Conservation (phyloP, 2,113 vertebrate genomes). For the Orcinus orca region DNA sequence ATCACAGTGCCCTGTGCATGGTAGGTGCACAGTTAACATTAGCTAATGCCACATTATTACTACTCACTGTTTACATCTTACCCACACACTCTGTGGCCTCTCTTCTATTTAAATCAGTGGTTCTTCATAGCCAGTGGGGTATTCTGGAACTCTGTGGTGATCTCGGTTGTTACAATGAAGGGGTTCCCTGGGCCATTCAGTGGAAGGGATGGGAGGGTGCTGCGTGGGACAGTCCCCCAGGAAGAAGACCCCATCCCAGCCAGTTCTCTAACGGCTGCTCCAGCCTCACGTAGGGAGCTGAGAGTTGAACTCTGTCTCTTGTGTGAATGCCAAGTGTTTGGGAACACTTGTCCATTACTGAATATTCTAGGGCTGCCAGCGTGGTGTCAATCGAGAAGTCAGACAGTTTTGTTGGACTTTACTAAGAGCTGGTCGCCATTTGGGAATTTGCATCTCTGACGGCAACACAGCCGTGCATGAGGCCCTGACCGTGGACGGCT, state of each 20-base stretch:
- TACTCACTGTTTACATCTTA: neutral
- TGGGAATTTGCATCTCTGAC: neutral
- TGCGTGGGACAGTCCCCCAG: neutral
- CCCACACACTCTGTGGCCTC: no score
- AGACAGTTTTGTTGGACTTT: neutral
- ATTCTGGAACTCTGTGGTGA: neutral
- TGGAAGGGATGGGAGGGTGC: neutral
- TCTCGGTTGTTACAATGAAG: neutral
- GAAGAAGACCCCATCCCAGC: neutral
- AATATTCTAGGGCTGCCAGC: neutral
- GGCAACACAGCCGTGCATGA: rapidly evolving
- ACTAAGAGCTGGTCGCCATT: rapidly evolving
- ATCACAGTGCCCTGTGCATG: neutral
- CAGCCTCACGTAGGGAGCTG: neutral
- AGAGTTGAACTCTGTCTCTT: neutral
- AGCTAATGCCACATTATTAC: neutral
- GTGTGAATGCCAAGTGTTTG: no score
- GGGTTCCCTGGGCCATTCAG: neutral
- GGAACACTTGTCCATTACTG: neutral
- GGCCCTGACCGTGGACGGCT: rapidly evolving
- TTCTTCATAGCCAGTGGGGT: neutral
- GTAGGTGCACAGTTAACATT: neutral
- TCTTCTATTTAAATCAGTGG: neutral
- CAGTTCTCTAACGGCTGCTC: neutral
- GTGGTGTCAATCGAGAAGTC: neutral